Evolutionary conservation across 2,888 invertebrate species (phyloP), one percentile per base, ranked within the genome.

Genomic region (Drosophila yooni): DNA sequence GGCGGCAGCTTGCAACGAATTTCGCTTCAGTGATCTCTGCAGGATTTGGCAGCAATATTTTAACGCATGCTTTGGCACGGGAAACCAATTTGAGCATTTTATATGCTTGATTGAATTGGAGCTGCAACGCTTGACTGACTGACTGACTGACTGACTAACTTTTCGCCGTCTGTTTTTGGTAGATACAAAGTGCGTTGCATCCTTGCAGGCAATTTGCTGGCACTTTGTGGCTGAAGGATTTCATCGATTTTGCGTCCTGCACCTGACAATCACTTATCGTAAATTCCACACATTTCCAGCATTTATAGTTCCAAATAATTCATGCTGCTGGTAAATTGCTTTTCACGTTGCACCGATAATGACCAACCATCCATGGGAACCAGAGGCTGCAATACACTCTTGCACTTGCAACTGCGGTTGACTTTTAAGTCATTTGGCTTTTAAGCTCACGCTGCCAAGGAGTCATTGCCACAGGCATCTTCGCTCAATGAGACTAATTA

Each of bases 41-140:
- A 15, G 64, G 56, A 57, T 33, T 50, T 53, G 57, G 56, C 58
- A 53, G 46, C 57, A 60, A 59, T 67, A 74, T 70, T 88, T 83
- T 76, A 83, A 83, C 74, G 86, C 87, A 74, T 79, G 78, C 73
- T 50, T 72, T 79, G 69, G 52, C 74, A 83, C 63, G 61, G 68
- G 67, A 81, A 79, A 70, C 54, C 76, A 73, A 80, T 70, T 80
- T 80, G 48, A 67, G 68, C 70, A 77, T 83, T 83, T 74, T 73
- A 62, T 66, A 65, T 70, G 80, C 82, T 62, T 69, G 67, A 52
- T 38, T 56, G 59, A 65, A 46, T 33, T 34, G 46, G 56, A 64
- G 53, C 60, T 61, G 65, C 62, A 75, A 59, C 53, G 59, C 40
- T 65, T 61, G 58, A 63, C 57, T 38, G 57, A 46, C 43, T 25